Base-by-base conservation (phyloP, 2,113 vertebrate genomes). In the Rhea americana region DNA sequence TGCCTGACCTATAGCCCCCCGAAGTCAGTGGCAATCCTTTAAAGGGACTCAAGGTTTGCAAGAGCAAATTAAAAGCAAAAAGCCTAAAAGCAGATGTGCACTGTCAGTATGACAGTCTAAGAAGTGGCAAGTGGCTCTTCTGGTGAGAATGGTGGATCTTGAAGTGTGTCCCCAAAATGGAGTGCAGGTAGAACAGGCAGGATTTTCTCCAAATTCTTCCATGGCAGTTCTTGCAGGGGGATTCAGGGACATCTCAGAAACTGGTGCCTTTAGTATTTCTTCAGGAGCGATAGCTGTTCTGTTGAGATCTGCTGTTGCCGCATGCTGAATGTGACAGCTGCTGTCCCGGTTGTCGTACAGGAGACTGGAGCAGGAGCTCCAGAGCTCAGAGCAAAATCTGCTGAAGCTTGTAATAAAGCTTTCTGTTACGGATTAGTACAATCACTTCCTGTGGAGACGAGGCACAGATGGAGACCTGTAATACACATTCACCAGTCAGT, bases 401-500 rank as follows among this genome's bases (percentile, higher is more conserved):
- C 71, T 85, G 59, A 85, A 93, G 72, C 91, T 43, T 92, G 59
- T 82, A 93, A 89, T 92, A 76, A 47, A 67, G 78, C 67, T 95
- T 74, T 93, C 41, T 91, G 72, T 25, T 87, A 67, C 1, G 13
- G 72, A 92, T 92, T 89, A 95, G 65, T 74, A 67, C 65, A 87
- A 61, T 32, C 82, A 35, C 7, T 24, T 82, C 91, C 91, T 77
- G 71, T 63, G 87, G 87, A 92, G 84, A 77, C 9, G 28, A 53
- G 76, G 73, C 83, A 81, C 87, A 92, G 87, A 91, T 77, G 67
- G 87, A 87, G 82, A 71, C 51, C 67, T 95, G 75, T 91, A 92
- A 71, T 95, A 92, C 91, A 74, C 0, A 18, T 55, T 59, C 74
- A 59, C 50, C 0, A 0, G 53, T 70, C 84, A 93, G 82, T 65